These are phyloP conservation scores for Stenurella melanura DNA, from an alignment of 2,888 invertebrate genomes.

Conservation along the genomic window DNA sequence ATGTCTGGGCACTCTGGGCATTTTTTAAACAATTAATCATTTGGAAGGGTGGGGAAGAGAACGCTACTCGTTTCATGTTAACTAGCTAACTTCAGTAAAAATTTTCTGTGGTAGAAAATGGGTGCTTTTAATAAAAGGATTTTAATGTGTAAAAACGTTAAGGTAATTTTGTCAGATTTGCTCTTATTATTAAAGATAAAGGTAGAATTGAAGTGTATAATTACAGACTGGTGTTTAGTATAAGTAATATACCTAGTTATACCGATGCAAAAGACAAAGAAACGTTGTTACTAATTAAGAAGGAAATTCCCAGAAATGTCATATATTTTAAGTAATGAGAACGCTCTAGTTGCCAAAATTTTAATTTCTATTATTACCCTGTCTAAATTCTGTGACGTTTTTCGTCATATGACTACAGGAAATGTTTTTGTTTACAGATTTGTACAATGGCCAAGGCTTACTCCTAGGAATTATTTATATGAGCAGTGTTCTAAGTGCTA, in stretches of 20 bases:
- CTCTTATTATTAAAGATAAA: neutral
- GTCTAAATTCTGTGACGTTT: constrained; percentile 37
- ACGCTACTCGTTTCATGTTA: neutral
- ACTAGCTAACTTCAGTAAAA: constrained; percentile 12
- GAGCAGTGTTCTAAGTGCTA: constrained; percentile 47
- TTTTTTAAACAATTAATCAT: neutral
- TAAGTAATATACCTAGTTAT: too few relatives aligned
- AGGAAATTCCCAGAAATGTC: constrained; percentile 17
- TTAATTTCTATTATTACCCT: constrained; percentile 36
- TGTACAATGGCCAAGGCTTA: constrained; percentile 64
- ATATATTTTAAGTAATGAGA: neutral
- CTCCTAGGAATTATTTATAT: constrained; percentile 55
- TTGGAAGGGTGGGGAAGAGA: neutral
- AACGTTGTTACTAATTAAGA: neutral
- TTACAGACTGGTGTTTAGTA: too few relatives aligned
- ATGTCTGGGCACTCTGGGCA: neutral
- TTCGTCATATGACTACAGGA: constrained; percentile 51
- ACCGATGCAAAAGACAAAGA: neutral
- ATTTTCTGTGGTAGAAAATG: constrained; percentile 44
- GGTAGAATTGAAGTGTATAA: too few relatives aligned
- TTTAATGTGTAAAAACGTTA: constrained; percentile 42
- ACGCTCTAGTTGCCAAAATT: constrained; percentile 9
- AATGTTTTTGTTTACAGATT: constrained; percentile 62
- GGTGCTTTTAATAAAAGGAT: constrained; percentile 42
- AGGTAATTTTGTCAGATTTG: constrained; percentile 35